Evolutionary conservation across 2,797 vertebrate genomes (phyloP), one percentile per base, ranked within the genome.

Genomic region (Erithacus rubecula): DNA sequence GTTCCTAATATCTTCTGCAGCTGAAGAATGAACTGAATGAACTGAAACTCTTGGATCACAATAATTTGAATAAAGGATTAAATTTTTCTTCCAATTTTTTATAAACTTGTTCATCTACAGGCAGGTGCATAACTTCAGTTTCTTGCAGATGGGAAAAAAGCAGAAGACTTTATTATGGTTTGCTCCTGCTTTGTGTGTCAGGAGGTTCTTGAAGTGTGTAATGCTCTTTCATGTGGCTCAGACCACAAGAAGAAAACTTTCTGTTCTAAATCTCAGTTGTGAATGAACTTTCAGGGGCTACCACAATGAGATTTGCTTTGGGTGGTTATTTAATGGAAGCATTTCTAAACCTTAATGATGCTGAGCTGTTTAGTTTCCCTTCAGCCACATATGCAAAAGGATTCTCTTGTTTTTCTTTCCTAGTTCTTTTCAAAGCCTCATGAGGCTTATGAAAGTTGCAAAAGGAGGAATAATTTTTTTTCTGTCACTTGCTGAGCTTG

Each of bases 211-310:
- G 47, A 93, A 89, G 23, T n/a, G 16, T 81, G 9, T 53, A 65
- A 51, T 72, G 55, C 15, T 72, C 47, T 96, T 87, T 87, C 58
- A 89, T 59, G 71, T 82, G 87, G 74, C 27, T 95, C n/a, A 92
- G 37, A 76, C 87, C 75, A 75, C 76, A 91, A 83, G 39, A 72
- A 83, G 27, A 70, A 92, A 89, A 63, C 24, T 69, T 81, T 47
- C n/a, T 43, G 24, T 70, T 94, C 36, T 5, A 18, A 60, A 29
- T 68, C 37, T 83, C n/a, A 27, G 19, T 24, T 86, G 37, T 72
- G 70, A 89, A 37, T 79, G 9, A 87, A 65, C 9, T 83, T 85
- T 4, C 21, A 44, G 36, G 65, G 60, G 36, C 39, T 72, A 62
- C 51, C 27, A 36, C 83, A 83, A 36, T 47, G 51, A 82, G 55